Base-by-base conservation (phyloP, 2,797 vertebrate species). In the Paratrypauchen microcephalus region DNA sequence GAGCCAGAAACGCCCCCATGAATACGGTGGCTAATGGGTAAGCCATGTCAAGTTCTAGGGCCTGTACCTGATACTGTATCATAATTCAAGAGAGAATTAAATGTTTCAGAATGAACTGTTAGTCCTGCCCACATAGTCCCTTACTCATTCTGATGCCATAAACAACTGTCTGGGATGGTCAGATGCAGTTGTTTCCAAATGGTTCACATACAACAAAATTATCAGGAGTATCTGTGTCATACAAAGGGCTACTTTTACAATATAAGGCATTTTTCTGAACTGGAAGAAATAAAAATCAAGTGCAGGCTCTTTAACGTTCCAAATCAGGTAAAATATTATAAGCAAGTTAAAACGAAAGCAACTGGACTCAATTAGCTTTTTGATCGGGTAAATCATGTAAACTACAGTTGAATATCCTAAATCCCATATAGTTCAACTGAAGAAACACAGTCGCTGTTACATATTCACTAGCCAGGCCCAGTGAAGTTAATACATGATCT, bases 401-500 rank as follows among this genome's bases (percentile, higher is more conserved):
- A 24, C 58, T 50, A 64, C 9, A 45, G 16, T 5, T 39, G 41
- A 32, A 19, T 75, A 59, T 70, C 52, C 39, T 32, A 18, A n/a
- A 55, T 56, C 58, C 57, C 58, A 54, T 15, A 63, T 15, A 63
- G 26, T 7, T 74, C 66, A 81, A 63, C 74, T 55, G 26, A 67
- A 76, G 70, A 75, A 74, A 80, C 67, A 72, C 74, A 68, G 36
- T 61, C 70, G 24, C 39, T 1, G 79, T 88, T 84, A 86, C 76
- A 83, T 69, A 89, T 89, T 85, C 64, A 91, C 87, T 73, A 59
- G 66, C 63, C 65, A 68, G 3, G 77, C 63, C 71, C 54, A 76
- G 48, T 13, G 58, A 72, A 68, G 82, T 85, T 92, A 91, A 91
- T 91, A 77, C 26, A 68, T 91, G 54, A 92, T 82, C 84, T 85